A percentile compares a stretch with the other conserved stretches of the same genome.
Conservation (phyloP, 2,113 vertebrate species). For the Columba janthina region DNA sequence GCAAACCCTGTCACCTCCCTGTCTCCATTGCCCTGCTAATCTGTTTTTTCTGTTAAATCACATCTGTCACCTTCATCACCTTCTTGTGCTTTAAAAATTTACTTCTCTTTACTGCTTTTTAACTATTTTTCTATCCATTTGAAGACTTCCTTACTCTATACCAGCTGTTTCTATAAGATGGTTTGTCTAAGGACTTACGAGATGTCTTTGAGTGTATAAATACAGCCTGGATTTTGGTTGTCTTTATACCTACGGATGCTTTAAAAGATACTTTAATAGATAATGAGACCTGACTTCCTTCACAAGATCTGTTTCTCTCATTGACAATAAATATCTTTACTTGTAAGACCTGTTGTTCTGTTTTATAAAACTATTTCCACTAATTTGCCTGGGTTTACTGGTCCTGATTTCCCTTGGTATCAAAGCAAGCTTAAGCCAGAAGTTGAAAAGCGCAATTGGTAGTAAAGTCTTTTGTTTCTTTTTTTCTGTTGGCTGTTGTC, state of each 20-base stretch:
- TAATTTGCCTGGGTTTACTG: neutral
- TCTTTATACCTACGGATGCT: neutral
- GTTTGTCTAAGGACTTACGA: neutral
- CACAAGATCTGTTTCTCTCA: neutral
- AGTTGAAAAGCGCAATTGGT: neutral
- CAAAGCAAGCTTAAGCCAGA: neutral
- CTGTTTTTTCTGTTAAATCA: neutral
- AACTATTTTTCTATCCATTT: neutral
- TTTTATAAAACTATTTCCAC: neutral
- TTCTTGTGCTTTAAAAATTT: neutral
- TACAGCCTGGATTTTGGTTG: neutral
- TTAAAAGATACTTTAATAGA: neutral
- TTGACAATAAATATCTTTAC: neutral
- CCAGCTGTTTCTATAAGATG: neutral
- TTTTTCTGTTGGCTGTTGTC: neutral
- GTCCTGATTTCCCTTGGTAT: neutral
- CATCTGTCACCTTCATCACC: neutral
- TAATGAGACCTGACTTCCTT: neutral
- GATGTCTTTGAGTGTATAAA: neutral
- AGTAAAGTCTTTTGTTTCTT: neutral
- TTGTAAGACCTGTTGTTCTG: neutral
- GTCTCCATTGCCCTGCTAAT: neutral
- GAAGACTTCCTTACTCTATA: neutral
- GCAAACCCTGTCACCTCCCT: rapidly evolving
- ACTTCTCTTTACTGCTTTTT: neutral